Base-by-base conservation (phyloP, 2,888 invertebrate species). In the Archips xylosteana region DNA sequence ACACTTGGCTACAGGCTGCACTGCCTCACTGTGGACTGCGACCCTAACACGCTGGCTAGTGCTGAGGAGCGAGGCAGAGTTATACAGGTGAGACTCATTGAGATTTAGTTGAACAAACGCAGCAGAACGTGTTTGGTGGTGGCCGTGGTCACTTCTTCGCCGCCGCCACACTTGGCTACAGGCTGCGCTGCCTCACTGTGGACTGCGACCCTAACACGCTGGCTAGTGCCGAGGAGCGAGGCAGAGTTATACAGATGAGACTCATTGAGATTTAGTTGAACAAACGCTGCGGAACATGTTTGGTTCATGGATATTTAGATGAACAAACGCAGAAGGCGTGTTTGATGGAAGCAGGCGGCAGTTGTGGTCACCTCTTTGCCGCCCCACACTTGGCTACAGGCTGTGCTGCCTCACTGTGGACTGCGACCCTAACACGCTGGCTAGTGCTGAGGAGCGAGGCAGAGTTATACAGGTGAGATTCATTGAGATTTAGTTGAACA, bases 291-390 rank as follows among this genome's bases (percentile, higher is more conserved):
- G n/a, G n/a, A n/a, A n/a, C n/a, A n/a, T n/a, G n/a, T n/a, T n/a
- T n/a, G 99, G 99, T 0, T n/a, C n/a, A n/a, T n/a, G n/a, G n/a
- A n/a, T n/a, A n/a, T n/a, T n/a, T n/a, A n/a, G n/a, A n/a, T n/a
- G n/a, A n/a, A n/a, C n/a, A n/a, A n/a, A n/a, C n/a, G n/a, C n/a
- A n/a, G n/a, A n/a, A n/a, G n/a, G n/a, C n/a, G n/a, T n/a, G n/a
- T n/a, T n/a, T n/a, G n/a, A n/a, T n/a, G n/a, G 99, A 99, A 85
- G 96, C 98, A 57, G 98, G 98, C 82, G 99, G 99, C 0, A 99
- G 99, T 0, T 97, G 97, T 84, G 99, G 98, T 0, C 97, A 98
- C 87, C 91, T 98, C 51, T 97, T 97, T 59, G 96, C 97, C 0
- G 95, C 97, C 12, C 99, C 64, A 95, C 97, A 0, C 92, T 97